phyloP scores from a whole-genome alignment of 1,140 invertebrate species.

The Sweltsa coloradensis region DNA sequence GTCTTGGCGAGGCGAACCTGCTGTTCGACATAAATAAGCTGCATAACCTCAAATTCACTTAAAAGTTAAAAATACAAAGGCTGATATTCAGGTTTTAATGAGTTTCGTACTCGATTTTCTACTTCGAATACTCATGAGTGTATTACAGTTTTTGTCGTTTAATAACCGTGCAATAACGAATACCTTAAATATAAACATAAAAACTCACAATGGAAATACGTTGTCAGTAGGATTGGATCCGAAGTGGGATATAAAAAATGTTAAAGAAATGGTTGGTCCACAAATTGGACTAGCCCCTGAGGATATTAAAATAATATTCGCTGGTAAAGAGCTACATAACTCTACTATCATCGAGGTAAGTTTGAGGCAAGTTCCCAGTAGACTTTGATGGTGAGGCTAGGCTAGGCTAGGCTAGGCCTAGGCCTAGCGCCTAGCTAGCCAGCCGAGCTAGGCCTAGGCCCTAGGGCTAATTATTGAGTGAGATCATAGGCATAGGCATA shows the following conservation, averaged over 20 bases:
- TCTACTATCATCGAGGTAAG: slow-evolving; percentile 53
- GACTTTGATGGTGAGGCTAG: not conserved
- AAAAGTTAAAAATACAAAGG: too few relatives aligned
- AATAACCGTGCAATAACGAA: slow-evolving; percentile 44
- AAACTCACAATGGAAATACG: slow-evolving; percentile 54
- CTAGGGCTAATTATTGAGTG: not conserved
- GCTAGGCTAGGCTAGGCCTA: not conserved
- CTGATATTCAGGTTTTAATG: too few relatives aligned
- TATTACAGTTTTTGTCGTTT: slow-evolving; percentile 49
- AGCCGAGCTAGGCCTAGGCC: not conserved
- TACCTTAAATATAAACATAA: slow-evolving; percentile 53
- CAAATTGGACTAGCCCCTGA: slow-evolving; percentile 51
- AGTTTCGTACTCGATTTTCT: slow-evolving; percentile 43
- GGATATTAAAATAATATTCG: slow-evolving; percentile 73
- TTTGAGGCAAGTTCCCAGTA: not conserved
- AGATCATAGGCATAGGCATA: not conserved
- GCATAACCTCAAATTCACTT: too few relatives aligned
- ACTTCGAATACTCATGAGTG: slow-evolving; percentile 39
- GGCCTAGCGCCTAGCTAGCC: not conserved
- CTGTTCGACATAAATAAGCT: too few relatives aligned
- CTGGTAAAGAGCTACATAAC: slow-evolving; percentile 69
- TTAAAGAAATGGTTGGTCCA: slow-evolving; percentile 58
- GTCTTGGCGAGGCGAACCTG: too few relatives aligned
- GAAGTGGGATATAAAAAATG: slow-evolving; percentile 59
- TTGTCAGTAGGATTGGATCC: slow-evolving; percentile 56